phyloP scores from a whole-genome alignment of 1,140 invertebrate species.

The Procambarus clarkii region DNA sequence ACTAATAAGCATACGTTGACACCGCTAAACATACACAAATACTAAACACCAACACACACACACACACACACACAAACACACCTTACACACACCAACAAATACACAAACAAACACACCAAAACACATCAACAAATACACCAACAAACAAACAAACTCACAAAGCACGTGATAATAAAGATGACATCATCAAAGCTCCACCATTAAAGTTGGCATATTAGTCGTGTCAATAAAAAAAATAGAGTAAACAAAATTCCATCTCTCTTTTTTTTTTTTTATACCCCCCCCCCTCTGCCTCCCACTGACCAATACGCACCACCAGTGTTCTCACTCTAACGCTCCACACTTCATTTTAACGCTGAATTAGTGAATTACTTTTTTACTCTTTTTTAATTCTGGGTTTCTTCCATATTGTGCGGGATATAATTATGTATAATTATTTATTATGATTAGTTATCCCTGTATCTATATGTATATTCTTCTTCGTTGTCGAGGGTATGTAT shows the following conservation, averaged over 20 bases:
- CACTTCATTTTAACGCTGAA: not conserved
- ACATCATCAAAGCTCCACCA: not conserved
- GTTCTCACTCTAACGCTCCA: not conserved
- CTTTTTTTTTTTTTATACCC: not conserved
- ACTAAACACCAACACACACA: constrained; percentile 21
- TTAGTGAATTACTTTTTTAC: constrained; percentile 24
- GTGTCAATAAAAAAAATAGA: not conserved
- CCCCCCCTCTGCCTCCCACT: not conserved
- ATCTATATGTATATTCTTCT: no score
- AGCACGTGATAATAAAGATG: not conserved
- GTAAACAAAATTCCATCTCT: constrained; percentile 6
- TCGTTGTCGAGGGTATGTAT: no score
- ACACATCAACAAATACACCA: no score
- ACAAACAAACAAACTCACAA: constrained; percentile 7
- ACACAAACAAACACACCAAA: no score
- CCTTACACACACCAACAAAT: not conserved
- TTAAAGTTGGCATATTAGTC: not conserved
- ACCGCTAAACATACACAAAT: not conserved
- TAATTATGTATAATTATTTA: no score
- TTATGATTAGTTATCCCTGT: no score
- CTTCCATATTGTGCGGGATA: no score
- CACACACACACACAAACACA: no score
- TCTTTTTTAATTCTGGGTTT: no score
- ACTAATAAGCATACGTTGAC: not conserved
- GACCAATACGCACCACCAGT: constrained; percentile 16